Evolutionary conservation across 2,113 vertebrate species (phyloP).

Genomic region (Mesembrinibis cayennensis): DNA sequence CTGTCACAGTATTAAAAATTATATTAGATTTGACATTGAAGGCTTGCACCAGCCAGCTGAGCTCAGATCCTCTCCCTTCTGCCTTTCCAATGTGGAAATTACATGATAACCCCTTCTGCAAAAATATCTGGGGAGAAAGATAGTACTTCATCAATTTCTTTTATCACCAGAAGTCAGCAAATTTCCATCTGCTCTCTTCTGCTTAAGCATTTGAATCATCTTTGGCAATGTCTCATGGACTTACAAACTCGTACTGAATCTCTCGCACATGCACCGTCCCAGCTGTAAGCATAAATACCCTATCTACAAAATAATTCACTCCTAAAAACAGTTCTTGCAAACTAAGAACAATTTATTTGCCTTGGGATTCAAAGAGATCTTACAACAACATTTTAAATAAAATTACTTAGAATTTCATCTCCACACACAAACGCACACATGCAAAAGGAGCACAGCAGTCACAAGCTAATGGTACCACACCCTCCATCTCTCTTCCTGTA

Average conservation of each 20-base stretch:
- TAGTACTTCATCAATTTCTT: neutral
- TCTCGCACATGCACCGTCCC: neutral
- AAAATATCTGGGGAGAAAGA: neutral
- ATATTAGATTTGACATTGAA: neutral
- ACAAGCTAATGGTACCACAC: neutral
- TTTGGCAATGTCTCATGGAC: neutral
- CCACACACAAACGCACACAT: accelerated
- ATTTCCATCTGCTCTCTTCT: slow-evolving; percentile 14
- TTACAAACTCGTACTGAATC: neutral
- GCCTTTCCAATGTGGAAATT: neutral
- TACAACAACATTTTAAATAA: neutral
- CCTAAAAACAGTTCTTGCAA: neutral
- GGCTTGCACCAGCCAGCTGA: neutral
- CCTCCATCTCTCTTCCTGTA: neutral
- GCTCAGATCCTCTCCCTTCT: neutral
- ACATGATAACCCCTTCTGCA: neutral
- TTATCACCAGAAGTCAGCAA: neutral
- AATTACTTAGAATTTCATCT: neutral
- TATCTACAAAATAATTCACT: neutral
- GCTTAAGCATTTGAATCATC: slow-evolving; percentile 15
- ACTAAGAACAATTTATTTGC: neutral
- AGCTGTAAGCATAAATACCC: neutral
- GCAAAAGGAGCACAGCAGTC: neutral
- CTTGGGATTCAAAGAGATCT: neutral
- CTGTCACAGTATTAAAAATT: neutral